Conservation (phyloP, 2,888 invertebrate genomes). For the Rotaria macrura region DNA sequence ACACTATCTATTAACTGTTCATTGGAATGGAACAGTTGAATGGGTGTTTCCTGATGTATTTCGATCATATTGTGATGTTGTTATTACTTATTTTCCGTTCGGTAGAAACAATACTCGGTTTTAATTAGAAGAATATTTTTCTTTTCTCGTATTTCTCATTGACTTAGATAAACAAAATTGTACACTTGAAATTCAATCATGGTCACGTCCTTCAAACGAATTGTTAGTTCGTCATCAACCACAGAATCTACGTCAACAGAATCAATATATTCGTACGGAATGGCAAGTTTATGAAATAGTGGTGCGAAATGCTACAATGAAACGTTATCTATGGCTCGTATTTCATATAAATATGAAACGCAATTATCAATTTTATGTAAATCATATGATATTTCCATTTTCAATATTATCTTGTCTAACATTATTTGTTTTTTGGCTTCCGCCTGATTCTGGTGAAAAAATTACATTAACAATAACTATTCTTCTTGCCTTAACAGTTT, state of each 20-base stretch:
- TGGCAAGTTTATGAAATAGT: constrained; percentile 23
- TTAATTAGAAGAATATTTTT: neutral
- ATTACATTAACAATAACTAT: constrained; percentile 28
- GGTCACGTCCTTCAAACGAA: constrained; percentile 21
- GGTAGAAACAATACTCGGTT: neutral
- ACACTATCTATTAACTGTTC: constrained; percentile 23
- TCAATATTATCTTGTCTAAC: constrained; percentile 24
- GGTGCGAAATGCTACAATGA: neutral
- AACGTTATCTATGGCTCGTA: constrained; percentile 28
- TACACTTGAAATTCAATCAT: constrained; percentile 28
- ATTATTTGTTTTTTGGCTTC: constrained; percentile 32
- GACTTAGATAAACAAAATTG: constrained; percentile 24
- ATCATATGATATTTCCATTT: constrained; percentile 33
- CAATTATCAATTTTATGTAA: constrained; percentile 53
- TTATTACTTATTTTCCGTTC: constrained; percentile 28
- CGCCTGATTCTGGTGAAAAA: constrained; percentile 32
- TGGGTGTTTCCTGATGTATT: constrained; percentile 31
- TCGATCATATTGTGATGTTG: constrained; percentile 29
- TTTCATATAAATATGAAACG: constrained; percentile 46
- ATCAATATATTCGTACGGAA: constrained; percentile 26
- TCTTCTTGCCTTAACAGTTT: constrained; percentile 29
- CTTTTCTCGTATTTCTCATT: too few species aligned
- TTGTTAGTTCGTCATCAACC: constrained; percentile 23
- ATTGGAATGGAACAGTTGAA: constrained; percentile 24
- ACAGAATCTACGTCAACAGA: constrained; percentile 6